Base-by-base conservation (phyloP, 2,113 vertebrate genomes). In the Bujurquina vittata region DNA sequence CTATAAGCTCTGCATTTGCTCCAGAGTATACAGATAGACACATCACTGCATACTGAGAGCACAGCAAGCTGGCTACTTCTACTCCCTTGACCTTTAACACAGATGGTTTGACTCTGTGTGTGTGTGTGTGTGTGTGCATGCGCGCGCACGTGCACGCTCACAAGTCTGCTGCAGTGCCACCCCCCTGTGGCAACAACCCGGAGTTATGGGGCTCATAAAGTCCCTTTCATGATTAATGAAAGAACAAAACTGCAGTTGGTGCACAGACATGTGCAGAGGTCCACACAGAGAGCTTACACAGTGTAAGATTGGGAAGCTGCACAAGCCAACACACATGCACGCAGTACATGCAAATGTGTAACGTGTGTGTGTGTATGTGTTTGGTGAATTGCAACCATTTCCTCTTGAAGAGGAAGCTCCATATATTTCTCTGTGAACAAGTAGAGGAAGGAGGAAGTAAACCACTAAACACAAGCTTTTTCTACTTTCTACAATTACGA, bases 141-240 rank as follows among this genome's bases (percentile, higher is more conserved):
- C 31, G 31, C 54, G 37, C 67, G 60, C 67, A 14, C 72, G n/a
- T 46, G 15, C 80, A 49, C n/a, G 35, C 57, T n/a, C 79, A 60
- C 18, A 72, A 72, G 46, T 52, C 5, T 81, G 79, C 87, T 31
- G 69, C 84, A 87, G 86, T 90, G 40, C 75, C 77, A 74, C 49
- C 84, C 89, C 77, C 83, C 75, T 79, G 90, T 67, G 90, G 85
- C 85, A 63, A 77, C 58, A 85, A 29, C 57, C 84, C 87, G 76
- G 84, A 87, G 77, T 86, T 81, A 83, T 69, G 73, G 77, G 31
- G 81, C 83, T 88, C 76, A 88, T 88, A 88, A 91, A 90, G 85
- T 83, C 86, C 76, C 76, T 33, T 35, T 55, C 58, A 67, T 93
- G 94, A 95, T 94, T 88, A 91, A 95, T 92, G 88, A 84, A 88